phyloP scores from a whole-genome alignment of 2,113 vertebrate species.

The Onychostoma macrolepis region DNA sequence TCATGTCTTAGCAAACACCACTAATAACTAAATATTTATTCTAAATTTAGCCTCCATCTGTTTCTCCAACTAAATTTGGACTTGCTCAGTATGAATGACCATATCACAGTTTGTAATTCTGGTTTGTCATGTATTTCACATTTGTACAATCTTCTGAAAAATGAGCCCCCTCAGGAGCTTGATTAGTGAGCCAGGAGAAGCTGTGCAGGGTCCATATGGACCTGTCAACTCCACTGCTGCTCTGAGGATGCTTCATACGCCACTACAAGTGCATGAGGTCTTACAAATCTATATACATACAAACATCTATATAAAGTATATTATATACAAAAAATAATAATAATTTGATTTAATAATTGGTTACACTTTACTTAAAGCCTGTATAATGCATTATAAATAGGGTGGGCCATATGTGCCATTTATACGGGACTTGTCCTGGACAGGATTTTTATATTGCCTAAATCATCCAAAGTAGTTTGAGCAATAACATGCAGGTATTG shows the following conservation, averaged over 20 bases:
- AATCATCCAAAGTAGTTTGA: too few relatives aligned
- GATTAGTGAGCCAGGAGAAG: neutral
- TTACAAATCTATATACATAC: neutral
- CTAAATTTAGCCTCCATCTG: neutral
- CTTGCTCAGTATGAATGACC: neutral
- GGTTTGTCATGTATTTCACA: neutral
- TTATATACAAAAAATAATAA: too few relatives aligned
- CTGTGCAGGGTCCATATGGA: neutral
- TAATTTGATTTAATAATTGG: too few relatives aligned
- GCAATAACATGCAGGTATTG: too few relatives aligned
- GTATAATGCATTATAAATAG: too few relatives aligned
- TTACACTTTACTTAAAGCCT: too few relatives aligned
- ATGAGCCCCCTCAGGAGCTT: neutral
- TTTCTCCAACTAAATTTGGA: neutral
- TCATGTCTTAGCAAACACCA: neutral
- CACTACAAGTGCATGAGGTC: neutral
- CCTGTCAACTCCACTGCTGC: conserved; percentile 10
- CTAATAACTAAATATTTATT: neutral
- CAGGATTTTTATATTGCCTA: too few relatives aligned
- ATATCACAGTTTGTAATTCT: neutral
- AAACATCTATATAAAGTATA: neutral
- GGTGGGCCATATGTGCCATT: too few relatives aligned
- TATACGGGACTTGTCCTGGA: too few relatives aligned
- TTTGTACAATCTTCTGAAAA: neutral
- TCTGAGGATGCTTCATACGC: neutral